Percentiles rank a stretch among this genome's conserved stretches.
Evolutionary conservation across 2,888 invertebrate species (phyloP).

Genomic region (Cephus runcator): DNA sequence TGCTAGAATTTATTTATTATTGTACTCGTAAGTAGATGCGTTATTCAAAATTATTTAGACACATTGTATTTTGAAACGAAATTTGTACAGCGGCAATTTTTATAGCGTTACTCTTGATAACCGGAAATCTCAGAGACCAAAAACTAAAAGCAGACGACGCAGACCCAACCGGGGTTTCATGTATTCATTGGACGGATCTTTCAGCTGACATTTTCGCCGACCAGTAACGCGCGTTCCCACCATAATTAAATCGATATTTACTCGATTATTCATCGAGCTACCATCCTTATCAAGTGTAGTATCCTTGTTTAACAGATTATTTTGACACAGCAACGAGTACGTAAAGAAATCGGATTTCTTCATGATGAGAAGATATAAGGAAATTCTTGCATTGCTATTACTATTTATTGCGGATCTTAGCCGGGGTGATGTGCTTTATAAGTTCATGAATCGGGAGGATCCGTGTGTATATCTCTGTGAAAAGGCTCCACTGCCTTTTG

Average conservation of each 20-base stretch:
- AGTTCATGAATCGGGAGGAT: constrained; percentile 44
- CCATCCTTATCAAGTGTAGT: constrained; percentile 24
- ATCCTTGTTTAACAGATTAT: constrained; percentile 29
- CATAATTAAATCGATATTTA: constrained; percentile 51
- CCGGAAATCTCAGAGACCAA: background rate
- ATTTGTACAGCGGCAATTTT: background rate
- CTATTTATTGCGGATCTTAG: constrained; percentile 24
- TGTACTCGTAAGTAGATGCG: background rate
- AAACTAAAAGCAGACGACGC: constrained; percentile 16
- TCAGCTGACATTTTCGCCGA: constrained; percentile 2
- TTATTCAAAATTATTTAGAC: background rate
- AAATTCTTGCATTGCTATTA: constrained; percentile 31
- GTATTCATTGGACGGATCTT: constrained; percentile 32
- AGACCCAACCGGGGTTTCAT: background rate
- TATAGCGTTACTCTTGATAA: constrained; percentile 7
- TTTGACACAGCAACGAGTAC: constrained; percentile 18
- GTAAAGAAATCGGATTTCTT: background rate
- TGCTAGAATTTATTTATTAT: background rate
- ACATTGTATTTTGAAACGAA: background rate
- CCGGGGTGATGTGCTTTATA: constrained; percentile 42
- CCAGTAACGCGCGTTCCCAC: constrained; percentile 38
- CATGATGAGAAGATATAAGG: constrained; percentile 38
- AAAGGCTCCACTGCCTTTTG: constrained; percentile 39
- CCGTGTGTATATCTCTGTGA: constrained; percentile 53
- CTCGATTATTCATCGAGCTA: constrained; percentile 34